Conservation (phyloP, 2,797 vertebrate genomes). For the Luscinia megarhynchos region DNA sequence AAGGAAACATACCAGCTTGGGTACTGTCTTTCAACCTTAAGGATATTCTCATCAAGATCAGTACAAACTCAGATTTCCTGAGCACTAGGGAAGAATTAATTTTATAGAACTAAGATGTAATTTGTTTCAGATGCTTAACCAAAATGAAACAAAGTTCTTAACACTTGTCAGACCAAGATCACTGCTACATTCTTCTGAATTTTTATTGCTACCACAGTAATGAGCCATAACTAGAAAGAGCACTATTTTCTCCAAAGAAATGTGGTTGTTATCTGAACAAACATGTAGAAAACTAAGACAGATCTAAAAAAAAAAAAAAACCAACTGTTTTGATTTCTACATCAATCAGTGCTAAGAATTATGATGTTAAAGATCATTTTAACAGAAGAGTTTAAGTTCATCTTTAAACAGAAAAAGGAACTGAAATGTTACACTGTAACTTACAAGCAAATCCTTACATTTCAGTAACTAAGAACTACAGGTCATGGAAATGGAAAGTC, state of each 20-base stretch:
- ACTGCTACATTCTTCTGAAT: neutral
- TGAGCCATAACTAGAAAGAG: neutral
- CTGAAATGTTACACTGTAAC: neutral
- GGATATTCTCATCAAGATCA: neutral
- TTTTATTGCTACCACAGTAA: neutral
- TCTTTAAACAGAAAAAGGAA: neutral
- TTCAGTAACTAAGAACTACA: neutral
- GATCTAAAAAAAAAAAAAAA: neutral
- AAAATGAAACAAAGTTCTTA: neutral
- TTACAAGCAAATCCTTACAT: neutral
- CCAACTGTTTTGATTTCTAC: neutral
- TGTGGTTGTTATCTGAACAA: neutral
- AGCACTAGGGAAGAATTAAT: neutral
- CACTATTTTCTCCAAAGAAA: neutral
- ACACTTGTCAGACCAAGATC: neutral
- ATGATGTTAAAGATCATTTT: neutral
- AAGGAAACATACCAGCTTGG: neutral
- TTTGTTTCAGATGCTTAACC: neutral
- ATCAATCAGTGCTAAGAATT: neutral
- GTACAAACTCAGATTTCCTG: neutral
- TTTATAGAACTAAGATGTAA: neutral
- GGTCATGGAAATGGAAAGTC: neutral
- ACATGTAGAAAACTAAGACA: neutral
- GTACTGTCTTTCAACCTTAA: constrained; percentile 40
- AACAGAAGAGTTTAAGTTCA: neutral